Evolutionary conservation across 2,113 vertebrate genomes (phyloP).

Genomic region (Stigmatopora nigra): DNA sequence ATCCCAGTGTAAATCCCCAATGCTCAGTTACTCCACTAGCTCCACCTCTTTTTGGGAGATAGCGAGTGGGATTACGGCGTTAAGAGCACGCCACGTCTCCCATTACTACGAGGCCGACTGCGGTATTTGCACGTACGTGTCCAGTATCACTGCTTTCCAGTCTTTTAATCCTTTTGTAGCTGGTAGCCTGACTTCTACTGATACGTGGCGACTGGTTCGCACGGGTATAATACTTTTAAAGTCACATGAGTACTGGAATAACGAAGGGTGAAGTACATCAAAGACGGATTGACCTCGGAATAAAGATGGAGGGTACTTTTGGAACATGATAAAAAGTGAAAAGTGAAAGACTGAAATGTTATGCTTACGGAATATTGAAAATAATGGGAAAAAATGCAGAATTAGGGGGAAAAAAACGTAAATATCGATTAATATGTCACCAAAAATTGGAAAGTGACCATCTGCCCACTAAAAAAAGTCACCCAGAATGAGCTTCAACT

Average conservation of each 20-base stretch:
- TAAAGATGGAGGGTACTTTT: neutral
- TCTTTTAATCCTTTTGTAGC: slow-evolving; percentile 50
- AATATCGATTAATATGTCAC: too few species aligned
- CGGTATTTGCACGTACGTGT: slow-evolving; percentile 17
- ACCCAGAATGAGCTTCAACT: too few species aligned
- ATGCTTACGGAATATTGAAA: too few species aligned
- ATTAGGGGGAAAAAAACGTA: too few species aligned
- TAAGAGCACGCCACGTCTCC: slow-evolving; percentile 30
- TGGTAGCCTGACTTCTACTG: slow-evolving; percentile 35
- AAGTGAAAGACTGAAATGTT: too few species aligned
- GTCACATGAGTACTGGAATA: slow-evolving; percentile 37
- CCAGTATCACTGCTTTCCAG: slow-evolving; percentile 51
- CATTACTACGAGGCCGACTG: slow-evolving; percentile 8
- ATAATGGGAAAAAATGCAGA: too few species aligned
- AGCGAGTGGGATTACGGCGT: slow-evolving; percentile 37
- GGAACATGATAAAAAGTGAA: too few species aligned
- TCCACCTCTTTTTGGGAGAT: slow-evolving; percentile 13
- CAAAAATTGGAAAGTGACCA: too few species aligned
- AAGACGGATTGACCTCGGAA: neutral
- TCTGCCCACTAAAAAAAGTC: too few species aligned
- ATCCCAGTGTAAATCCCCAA: slow-evolving; percentile 17
- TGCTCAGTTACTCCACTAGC: slow-evolving; percentile 26
- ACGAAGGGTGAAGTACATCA: slow-evolving; percentile 27
- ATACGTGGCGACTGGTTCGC: slow-evolving; percentile 35
- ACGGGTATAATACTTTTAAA: slow-evolving; percentile 39